phyloP scores from a whole-genome alignment of 2,888 invertebrate species.

The Chesias legatella region DNA sequence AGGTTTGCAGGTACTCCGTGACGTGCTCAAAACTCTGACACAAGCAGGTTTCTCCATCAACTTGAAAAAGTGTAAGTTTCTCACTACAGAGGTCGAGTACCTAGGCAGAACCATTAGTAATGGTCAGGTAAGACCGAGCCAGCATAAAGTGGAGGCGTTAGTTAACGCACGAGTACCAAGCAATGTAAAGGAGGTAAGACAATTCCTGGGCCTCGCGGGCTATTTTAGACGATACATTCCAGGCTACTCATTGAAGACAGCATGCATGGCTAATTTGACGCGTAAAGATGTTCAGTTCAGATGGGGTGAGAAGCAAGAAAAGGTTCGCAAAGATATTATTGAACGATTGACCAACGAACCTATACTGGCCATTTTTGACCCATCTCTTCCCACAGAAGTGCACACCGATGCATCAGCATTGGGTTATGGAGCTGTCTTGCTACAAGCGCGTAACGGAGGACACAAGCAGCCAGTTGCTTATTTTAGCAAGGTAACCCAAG shows the following conservation, averaged over 20 bases:
- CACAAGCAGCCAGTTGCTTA: constrained; percentile 19
- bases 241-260: constrained; percentile 9
- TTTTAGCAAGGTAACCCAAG: constrained; percentile 19
- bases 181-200: neutral
- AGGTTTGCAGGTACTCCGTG: too few relatives aligned
- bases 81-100: neutral
- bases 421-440: constrained; percentile 21
- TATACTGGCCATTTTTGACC: constrained; percentile 19
- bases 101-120: too few relatives aligned
- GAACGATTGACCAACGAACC: constrained; percentile 17
- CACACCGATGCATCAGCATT: constrained; percentile 21
- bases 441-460: constrained; percentile 11
- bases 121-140: constrained; percentile 1
- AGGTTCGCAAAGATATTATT: constrained; percentile 2
- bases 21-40: too few relatives aligned
- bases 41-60: neutral
- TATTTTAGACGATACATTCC: constrained; percentile 9
- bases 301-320: constrained; percentile 11
- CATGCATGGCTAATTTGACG: constrained; percentile 11
- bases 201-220: constrained; percentile 1
- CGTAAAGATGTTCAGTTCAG: constrained; percentile 3
- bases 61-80: constrained; percentile 8
- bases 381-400: constrained; percentile 11
- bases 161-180: neutral
- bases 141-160: neutral